Evolutionary conservation across 2,888 invertebrate genomes (phyloP).

Genomic region (Cheilosia impressa): DNA sequence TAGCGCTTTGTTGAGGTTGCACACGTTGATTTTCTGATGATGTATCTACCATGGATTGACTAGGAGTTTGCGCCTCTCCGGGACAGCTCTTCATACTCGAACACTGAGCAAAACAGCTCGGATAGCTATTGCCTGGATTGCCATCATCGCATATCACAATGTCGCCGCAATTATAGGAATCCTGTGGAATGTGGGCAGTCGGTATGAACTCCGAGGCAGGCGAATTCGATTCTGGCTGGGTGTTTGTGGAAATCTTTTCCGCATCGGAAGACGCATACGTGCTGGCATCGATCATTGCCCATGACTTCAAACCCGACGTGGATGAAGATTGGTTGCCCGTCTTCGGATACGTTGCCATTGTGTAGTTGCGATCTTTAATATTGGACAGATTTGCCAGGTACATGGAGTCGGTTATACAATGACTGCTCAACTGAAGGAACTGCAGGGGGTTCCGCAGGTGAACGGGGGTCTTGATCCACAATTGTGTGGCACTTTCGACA

Average conservation of each 20-base stretch:
- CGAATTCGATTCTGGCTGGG: slow-evolving; percentile 48
- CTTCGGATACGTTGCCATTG: slow-evolving; percentile 61
- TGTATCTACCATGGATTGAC: slow-evolving; percentile 14
- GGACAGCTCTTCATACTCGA: slow-evolving; percentile 65
- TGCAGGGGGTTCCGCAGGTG: slow-evolving; percentile 78
- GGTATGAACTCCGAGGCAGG: slow-evolving; percentile 67
- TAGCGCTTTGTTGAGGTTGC: slow-evolving; percentile 4
- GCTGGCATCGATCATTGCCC: slow-evolving; percentile 57
- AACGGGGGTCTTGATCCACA: slow-evolving; percentile 78
- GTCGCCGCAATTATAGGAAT: slow-evolving; percentile 69
- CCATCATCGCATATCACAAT: slow-evolving; percentile 67
- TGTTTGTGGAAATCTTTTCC: slow-evolving; percentile 30
- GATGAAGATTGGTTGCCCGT: slow-evolving; percentile 2
- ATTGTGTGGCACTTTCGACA: slow-evolving; percentile 77
- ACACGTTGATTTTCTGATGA: slow-evolving; percentile 10
- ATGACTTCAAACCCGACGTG: slow-evolving; percentile 32
- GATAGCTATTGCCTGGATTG: slow-evolving; percentile 57
- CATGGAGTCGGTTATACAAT: slow-evolving; percentile 78
- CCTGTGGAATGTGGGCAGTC: slow-evolving; percentile 66
- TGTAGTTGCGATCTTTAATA: slow-evolving; percentile 68
- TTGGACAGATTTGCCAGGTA: slow-evolving; percentile 72
- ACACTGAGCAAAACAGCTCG: slow-evolving; percentile 72
- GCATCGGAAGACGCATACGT: slow-evolving; percentile 29
- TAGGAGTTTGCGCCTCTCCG: slow-evolving; percentile 23
- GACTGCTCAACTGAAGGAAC: slow-evolving; percentile 77